Evolutionary conservation across 2,888 invertebrate genomes (phyloP), one percentile per base, ranked within the genome.

Genomic region (Cephus runcator): DNA sequence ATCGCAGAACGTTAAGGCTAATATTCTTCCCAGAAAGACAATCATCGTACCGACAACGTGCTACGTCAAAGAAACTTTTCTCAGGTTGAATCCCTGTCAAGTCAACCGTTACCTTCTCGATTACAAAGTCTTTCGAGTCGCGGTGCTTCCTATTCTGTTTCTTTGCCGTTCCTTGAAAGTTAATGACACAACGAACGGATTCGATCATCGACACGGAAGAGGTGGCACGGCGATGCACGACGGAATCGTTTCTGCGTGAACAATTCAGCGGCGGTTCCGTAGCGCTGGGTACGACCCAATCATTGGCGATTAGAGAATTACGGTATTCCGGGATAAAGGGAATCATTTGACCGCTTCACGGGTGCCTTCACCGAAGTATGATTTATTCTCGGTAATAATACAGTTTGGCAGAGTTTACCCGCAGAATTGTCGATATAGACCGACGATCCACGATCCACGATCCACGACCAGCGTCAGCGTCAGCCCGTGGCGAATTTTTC

Each of bases 401-500:
- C 56, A 23, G 56, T 23, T 23, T 56, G 56, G 23, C 56, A 56
- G 56, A 23, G 23, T 23, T 56, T 56, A 23, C 9, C 56, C 56
- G 56, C 9, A 56, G 23, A 56, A 9, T 56, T 23, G 56, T 56
- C 56, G 9, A 15, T 23, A 23, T 9, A 23, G 1, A 36, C 1
- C 4, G 4, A 36, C 1, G 15, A 23, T 56, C 23, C 40, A 40
- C 40, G 15, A 23, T 56, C 23, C 40, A 40, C 40, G 23, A 40
- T 40, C 23, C 56, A 56, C 9, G 9, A 56, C 6, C 56, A 40
- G 6, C 23, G 12, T 36, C 36, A 6, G 40, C 40, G 9, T 56
- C 9, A 56, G n/a, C 0, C 23, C 56, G 23, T 9, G 15, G 9
- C 9, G 56, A 56, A 56, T 85, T 84, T 82, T 82, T 78, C 15